A percentile compares a stretch with the other conserved stretches of the same genome.
These are phyloP conservation scores for Atopsyche davidsoni DNA, from an alignment of 1,140 invertebrate genomes.

Conservation along the genomic window DNA sequence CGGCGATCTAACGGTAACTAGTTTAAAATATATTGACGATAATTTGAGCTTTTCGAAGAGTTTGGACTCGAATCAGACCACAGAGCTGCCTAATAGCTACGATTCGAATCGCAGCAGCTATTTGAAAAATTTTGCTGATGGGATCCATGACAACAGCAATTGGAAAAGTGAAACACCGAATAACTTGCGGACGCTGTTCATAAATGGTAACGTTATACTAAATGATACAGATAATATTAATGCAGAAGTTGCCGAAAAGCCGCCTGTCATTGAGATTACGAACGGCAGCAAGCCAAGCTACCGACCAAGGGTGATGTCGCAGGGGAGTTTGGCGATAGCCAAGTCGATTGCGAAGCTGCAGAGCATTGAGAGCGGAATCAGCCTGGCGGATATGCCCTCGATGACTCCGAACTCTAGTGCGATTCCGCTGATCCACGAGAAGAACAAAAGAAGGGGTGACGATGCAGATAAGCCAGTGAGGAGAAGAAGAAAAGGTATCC, in stretches of 20 bases:
- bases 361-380: slow-evolving; percentile 44
- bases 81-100: slow-evolving; percentile 45
- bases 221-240: slow-evolving; percentile 12
- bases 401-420: slow-evolving; percentile 69
- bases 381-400: slow-evolving; percentile 41
- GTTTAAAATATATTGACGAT: slow-evolving; percentile 55
- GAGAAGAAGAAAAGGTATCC: slow-evolving; percentile 23
- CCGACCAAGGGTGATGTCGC: slow-evolving; percentile 26
- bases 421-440: slow-evolving; percentile 55
- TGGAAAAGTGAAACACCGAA: slow-evolving; percentile 19
- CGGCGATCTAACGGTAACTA: slow-evolving; percentile 54
- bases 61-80: slow-evolving; percentile 43
- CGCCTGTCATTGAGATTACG: neutral
- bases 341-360: slow-evolving; percentile 28
- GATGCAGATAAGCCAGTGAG: slow-evolving; percentile 28
- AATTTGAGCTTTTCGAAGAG: slow-evolving; percentile 47
- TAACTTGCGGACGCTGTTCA: slow-evolving; percentile 23
- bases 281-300: slow-evolving; percentile 8
- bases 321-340: slow-evolving; percentile 25
- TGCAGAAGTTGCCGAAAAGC: neutral
- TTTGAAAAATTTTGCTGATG: slow-evolving; percentile 43
- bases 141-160: slow-evolving; percentile 30
- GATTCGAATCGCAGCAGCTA: slow-evolving; percentile 44
- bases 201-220: no score
- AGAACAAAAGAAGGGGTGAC: slow-evolving; percentile 34